A percentile compares a stretch with the other conserved stretches of the same genome.
phyloP scores from a whole-genome alignment of 2,888 invertebrate species.

The Tubulanus polymorphus region DNA sequence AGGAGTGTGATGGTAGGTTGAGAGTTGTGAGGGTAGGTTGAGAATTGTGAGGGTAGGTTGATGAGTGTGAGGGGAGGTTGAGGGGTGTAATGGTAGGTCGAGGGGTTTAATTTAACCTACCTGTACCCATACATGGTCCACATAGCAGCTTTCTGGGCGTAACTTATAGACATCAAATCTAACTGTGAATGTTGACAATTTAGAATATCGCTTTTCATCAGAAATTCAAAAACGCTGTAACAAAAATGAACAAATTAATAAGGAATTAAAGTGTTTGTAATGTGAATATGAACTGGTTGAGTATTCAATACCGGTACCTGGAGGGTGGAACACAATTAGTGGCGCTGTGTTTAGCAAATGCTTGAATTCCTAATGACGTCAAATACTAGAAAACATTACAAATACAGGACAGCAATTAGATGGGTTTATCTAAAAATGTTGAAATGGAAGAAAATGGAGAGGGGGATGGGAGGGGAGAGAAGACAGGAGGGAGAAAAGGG shows the following conservation, averaged over 20 bases:
- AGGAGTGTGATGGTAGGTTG: too few species aligned
- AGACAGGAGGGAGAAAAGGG: too few species aligned
- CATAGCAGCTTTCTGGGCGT: conserved; percentile 76
- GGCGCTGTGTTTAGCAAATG: conserved; percentile 73
- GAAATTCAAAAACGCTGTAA: conserved; percentile 62
- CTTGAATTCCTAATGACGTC: conserved; percentile 70
- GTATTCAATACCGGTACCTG: conserved; percentile 53
- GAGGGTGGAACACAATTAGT: conserved; percentile 67
- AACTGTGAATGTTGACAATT: conserved; percentile 80
- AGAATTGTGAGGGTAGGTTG: too few species aligned
- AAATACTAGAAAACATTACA: conserved; percentile 61
- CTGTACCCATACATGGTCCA: conserved; percentile 87
- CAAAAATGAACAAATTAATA: background rate
- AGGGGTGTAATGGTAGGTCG: too few species aligned
- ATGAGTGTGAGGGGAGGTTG: too few species aligned
- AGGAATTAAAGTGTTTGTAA: background rate
- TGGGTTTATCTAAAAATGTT: too few species aligned
- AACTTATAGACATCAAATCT: conserved; percentile 74
- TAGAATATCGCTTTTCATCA: conserved; percentile 78
- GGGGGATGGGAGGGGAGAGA: too few species aligned
- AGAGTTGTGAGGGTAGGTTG: too few species aligned
- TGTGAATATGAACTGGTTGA: too few species aligned
- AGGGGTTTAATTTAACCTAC: conserved; percentile 34
- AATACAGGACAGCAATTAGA: too few species aligned
- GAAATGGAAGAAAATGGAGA: too few species aligned